These are phyloP conservation scores for Bubo blakistoni DNA, from an alignment of 2,113 vertebrate genomes.

Conservation along the genomic window DNA sequence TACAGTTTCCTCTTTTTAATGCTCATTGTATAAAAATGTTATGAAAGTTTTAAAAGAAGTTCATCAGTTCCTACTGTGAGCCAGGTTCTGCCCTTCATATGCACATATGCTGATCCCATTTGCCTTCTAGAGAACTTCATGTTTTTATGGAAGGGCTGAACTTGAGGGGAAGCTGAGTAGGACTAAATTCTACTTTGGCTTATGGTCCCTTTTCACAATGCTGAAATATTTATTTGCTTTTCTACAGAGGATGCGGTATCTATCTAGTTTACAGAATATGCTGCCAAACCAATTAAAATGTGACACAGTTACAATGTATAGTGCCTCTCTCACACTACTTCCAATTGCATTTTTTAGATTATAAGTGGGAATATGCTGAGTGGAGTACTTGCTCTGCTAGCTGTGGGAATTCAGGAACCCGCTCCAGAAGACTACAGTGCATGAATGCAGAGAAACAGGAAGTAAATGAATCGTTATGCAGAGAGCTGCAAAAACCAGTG, in stretches of 20 bases:
- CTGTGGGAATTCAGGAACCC: conserved; percentile 81
- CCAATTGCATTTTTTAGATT: conserved; percentile 67
- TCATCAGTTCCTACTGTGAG: conserved; percentile 46
- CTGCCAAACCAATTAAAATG: neutral
- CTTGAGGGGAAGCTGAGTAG: neutral
- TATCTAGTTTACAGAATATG: neutral
- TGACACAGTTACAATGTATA: neutral
- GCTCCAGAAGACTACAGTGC: conserved; percentile 71
- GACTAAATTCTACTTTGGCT: neutral
- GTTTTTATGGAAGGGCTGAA: neutral
- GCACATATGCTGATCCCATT: conserved; percentile 30
- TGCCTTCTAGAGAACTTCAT: neutral
- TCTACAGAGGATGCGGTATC: neutral
- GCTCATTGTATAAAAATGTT: conserved; percentile 36
- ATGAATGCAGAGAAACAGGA: conserved; percentile 48
- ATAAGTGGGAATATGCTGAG: conserved; percentile 76
- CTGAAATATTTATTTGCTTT: neutral
- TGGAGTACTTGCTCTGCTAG: conserved; percentile 83
- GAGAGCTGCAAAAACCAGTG: conserved; percentile 70
- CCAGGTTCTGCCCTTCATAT: neutral
- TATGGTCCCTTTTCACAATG: neutral
- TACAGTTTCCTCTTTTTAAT: conserved; percentile 57
- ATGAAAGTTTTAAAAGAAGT: conserved; percentile 19
- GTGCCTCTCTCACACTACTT: neutral
- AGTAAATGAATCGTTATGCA: conserved; percentile 73